A percentile compares a stretch with the other conserved stretches of the same genome.
These are phyloP conservation scores for Callithrix jacchus DNA, from an alignment of 2,113 vertebrate species.

Conservation along the genomic window DNA sequence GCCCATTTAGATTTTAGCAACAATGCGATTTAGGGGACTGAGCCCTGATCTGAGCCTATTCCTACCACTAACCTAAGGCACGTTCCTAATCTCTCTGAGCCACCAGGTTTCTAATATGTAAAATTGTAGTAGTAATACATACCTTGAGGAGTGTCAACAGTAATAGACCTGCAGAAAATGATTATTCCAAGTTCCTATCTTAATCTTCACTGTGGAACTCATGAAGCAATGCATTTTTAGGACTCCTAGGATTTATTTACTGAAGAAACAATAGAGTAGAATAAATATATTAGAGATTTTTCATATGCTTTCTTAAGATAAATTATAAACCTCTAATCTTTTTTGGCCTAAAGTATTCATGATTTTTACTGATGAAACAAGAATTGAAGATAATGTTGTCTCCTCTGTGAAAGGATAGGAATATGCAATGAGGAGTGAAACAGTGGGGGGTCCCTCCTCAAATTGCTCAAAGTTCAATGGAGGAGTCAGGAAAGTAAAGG, in stretches of 20 bases:
- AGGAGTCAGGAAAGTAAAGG: background rate
- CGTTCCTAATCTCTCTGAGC: background rate
- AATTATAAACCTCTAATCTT: background rate
- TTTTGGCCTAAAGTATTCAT: background rate
- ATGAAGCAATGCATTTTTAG: background rate
- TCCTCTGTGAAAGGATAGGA: background rate
- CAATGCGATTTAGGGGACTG: background rate
- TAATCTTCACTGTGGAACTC: background rate
- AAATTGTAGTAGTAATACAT: background rate
- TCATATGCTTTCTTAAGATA: background rate
- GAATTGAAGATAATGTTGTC: background rate
- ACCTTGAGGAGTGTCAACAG: background rate
- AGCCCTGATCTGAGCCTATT: background rate
- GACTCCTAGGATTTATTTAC: background rate
- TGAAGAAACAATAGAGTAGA: background rate
- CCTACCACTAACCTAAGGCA: background rate
- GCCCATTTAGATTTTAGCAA: background rate
- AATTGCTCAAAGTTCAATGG: background rate
- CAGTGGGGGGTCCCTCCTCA: background rate
- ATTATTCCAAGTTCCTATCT: slow-evolving; percentile 11
- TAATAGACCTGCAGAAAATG: background rate
- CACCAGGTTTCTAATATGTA: background rate
- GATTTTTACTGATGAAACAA: background rate
- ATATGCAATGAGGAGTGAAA: background rate
- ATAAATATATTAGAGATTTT: background rate